phyloP scores from a whole-genome alignment of 2,797 vertebrate species.

The Falco naumanni region DNA sequence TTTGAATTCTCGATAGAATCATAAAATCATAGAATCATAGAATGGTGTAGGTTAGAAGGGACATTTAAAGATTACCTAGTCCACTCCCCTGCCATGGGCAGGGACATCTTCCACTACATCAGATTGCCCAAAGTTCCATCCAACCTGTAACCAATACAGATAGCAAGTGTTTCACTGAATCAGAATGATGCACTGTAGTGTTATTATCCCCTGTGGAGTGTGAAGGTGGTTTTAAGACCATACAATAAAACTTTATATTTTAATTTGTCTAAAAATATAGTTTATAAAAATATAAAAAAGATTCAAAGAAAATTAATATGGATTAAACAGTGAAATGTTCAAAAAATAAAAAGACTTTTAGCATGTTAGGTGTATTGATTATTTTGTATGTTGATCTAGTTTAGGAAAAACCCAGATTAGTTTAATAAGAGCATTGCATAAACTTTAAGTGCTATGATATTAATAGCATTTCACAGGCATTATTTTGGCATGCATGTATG shows the following conservation, averaged over 20 bases:
- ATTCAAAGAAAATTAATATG: not conserved
- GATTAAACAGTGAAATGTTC: not conserved
- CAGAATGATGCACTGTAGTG: too few species aligned
- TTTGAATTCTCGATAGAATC: not conserved
- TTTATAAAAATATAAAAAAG: not conserved
- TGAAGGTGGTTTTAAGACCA: not conserved
- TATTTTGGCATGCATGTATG: not conserved
- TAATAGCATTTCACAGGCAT: not conserved
- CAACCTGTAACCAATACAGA: not conserved
- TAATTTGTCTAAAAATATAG: not conserved
- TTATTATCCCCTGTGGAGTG: not conserved
- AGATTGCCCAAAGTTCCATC: not conserved
- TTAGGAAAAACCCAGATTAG: not conserved
- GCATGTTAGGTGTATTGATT: not conserved
- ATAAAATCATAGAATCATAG: not conserved
- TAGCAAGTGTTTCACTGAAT: not conserved
- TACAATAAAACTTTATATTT: not conserved
- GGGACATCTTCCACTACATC: too few species aligned
- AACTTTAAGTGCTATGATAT: not conserved
- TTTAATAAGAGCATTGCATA: not conserved
- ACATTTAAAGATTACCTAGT: too few species aligned
- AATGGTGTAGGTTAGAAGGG: too few species aligned
- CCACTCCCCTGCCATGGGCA: too few species aligned
- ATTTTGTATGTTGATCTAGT: not conserved
- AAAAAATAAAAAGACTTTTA: accelerated